Evolutionary conservation across 2,113 vertebrate species (phyloP), one percentile per base, ranked within the genome.

Genomic region (Pterocles orientalis): DNA sequence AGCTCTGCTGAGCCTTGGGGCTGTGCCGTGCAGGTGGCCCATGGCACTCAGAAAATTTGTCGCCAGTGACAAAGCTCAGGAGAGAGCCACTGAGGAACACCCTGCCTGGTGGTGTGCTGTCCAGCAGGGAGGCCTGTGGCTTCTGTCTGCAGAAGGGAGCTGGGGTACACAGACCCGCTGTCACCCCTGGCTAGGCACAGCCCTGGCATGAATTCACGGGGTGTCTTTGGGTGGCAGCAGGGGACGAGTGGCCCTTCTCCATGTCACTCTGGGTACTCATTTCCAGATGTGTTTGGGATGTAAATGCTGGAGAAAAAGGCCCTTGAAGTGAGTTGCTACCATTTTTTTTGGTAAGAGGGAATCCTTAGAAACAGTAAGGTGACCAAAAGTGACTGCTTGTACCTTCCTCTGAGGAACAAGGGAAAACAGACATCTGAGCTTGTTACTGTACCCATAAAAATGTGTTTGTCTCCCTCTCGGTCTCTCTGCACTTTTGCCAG

Each of bases 21-120:
- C 25, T 71, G 14, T 0, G 3, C 39, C 20, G 31, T 1, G 1
- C 12, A 31, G 20, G 36, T 76, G 56, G 24, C 15, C 33, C 3
- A 0, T 29, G 47, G 14, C 31, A n/a, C 41, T 68, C 33, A 15
- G 20, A 78, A 66, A n/a, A 34, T 28, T 18, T 0, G 2, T 2
- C 0, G 0, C 6, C 0, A 0, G 34, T 29, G 48, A 39, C 48
- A 61, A n/a, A 57, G 4, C 20, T 26, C 1, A 0, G 4, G n/a
- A 47, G 14, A 17, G 5, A 69, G 54, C 3, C 6, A 1, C 21
- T 18, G 48, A 34, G 29, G 33, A 24, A 43, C 10, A 7, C 4
- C 2, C 19, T 58, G 7, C 21, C 34, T 12, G 4, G n/a, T 1
- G 4, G 24, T 20, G 16, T 73, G 36, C 19, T 83, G 12, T 34